Evolutionary conservation across 2,888 invertebrate genomes (phyloP).

Genomic region (Aleiodes testaceus): DNA sequence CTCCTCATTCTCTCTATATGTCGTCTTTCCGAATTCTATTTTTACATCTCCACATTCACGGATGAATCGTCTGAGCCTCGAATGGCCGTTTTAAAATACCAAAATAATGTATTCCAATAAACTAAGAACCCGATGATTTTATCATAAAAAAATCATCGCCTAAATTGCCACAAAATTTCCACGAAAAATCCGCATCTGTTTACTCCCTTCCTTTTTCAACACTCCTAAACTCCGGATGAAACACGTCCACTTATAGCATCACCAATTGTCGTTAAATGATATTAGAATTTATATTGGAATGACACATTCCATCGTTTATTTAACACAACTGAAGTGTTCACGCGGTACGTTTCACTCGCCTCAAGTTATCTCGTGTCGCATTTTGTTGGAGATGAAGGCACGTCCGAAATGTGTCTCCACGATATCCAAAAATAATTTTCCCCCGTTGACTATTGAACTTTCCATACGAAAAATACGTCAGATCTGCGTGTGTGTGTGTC

Average conservation of each 20-base stretch:
- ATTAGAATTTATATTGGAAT: conserved; percentile 23
- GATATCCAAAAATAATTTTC: not conserved
- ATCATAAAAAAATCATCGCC: no score
- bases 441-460: conserved; percentile 20
- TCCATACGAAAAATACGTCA: conserved; percentile 8
- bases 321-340: conserved; percentile 1
- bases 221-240: not conserved
- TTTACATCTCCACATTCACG: no score
- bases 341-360: conserved; percentile 16
- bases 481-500: not conserved
- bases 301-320: conserved; percentile 23
- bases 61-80: no score
- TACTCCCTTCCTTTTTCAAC: no score
- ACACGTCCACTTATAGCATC: conserved; percentile 14
- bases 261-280: conserved; percentile 20
- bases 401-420: conserved; percentile 9
- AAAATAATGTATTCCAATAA: no score
- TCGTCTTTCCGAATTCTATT: not conserved
- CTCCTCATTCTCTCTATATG: conserved; percentile 5
- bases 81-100: no score
- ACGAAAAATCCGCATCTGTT: no score
- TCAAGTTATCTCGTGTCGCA: conserved; percentile 7
- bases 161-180: no score
- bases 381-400: conserved; percentile 18
- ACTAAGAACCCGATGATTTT: no score